These are phyloP conservation scores for Diarsia rubi DNA, from an alignment of 2,888 invertebrate species.

Conservation along the genomic window DNA sequence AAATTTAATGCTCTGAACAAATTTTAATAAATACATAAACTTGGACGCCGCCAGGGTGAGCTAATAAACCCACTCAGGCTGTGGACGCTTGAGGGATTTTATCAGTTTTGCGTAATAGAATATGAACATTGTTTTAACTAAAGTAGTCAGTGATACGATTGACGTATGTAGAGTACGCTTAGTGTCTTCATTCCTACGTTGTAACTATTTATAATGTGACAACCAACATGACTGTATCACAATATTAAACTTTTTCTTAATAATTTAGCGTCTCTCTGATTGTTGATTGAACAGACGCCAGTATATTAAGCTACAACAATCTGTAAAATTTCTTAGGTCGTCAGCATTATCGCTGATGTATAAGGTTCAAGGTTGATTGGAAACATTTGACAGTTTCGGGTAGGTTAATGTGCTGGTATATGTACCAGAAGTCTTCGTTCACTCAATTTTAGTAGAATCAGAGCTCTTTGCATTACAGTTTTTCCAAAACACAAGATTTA, in stretches of 20 bases:
- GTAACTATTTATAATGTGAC: neutral
- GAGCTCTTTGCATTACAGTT: neutral
- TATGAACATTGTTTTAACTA: constrained; percentile 9
- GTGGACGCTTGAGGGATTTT: constrained; percentile 28
- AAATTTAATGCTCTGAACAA: constrained; percentile 56
- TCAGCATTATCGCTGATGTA: no score
- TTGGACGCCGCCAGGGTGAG: constrained; percentile 27
- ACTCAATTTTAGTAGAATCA: neutral
- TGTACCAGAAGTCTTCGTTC: neutral
- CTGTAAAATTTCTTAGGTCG: no score
- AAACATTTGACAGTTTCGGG: no score
- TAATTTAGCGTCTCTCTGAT: neutral
- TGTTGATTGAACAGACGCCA: neutral
- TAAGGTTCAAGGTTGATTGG: no score
- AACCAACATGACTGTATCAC: neutral
- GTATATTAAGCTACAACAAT: no score
- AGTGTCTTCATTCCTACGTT: neutral
- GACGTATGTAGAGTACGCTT: constrained; percentile 19
- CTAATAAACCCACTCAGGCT: constrained; percentile 22
- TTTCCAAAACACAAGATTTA: neutral
- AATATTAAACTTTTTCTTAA: neutral
- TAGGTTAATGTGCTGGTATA: no score
- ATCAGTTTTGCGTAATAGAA: constrained; percentile 32
- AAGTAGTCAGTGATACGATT: constrained; percentile 15
- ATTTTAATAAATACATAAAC: constrained; percentile 53